Percentiles rank a stretch among this genome's conserved stretches.
These are phyloP conservation scores for Palaemon carinicauda DNA, from an alignment of 1,140 invertebrate genomes.

Conservation along the genomic window DNA sequence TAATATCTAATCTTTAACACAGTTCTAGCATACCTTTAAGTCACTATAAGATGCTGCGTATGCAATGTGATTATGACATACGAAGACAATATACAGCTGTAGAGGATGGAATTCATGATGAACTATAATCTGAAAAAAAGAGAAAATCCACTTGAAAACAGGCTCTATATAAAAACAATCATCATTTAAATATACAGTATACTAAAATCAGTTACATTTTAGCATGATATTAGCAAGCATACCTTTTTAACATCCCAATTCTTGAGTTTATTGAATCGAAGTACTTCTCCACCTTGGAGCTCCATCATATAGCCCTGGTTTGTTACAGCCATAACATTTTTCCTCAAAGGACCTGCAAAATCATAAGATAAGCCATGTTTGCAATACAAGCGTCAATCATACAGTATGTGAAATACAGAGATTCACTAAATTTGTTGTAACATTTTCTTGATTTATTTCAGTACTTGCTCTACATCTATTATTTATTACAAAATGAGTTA, in stretches of 20 bases:
- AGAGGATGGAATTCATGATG: background rate
- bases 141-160: no score
- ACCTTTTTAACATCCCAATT: slow-evolving; percentile 19
- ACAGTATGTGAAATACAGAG: no score
- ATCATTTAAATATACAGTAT: no score
- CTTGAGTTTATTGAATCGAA: background rate
- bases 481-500: no score
- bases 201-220: no score
- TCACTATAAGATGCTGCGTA: background rate
- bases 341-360: background rate
- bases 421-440: no score
- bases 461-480: no score
- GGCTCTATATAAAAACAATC: no score
- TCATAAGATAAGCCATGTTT: background rate
- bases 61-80: background rate
- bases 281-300: background rate
- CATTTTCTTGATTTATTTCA: no score
- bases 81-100: background rate
- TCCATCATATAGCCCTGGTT: slow-evolving; percentile 18
- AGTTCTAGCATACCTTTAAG: background rate
- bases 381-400: background rate
- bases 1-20: no score
- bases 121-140: background rate
- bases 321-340: slow-evolving; percentile 8
- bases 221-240: background rate